Percentiles rank a stretch among this genome's conserved stretches.
Conservation (phyloP, 1,140 invertebrate species). For the Drosophila equinoxialis region DNA sequence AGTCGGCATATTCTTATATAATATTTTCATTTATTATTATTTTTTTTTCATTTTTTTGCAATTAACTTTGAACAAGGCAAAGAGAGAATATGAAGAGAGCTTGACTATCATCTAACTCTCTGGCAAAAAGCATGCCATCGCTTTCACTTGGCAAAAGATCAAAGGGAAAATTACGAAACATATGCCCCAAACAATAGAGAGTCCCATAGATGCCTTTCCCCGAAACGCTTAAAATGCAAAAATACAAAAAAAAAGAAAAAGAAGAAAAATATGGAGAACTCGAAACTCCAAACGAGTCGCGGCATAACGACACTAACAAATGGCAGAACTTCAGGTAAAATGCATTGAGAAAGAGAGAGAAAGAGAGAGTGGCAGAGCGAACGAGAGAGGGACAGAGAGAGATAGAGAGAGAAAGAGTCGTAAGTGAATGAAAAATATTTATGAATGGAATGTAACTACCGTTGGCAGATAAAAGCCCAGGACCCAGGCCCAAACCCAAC, state of each 20-base stretch:
- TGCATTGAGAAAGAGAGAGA: conserved; percentile 38
- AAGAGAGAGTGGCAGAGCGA: background rate
- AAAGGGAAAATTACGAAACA: conserved; percentile 63
- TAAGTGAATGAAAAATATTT: conserved; percentile 80
- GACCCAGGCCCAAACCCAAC: conserved; percentile 20
- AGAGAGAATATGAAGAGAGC: conserved; percentile 5
- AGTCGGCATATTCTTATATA: conserved; percentile 32
- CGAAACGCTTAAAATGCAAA: conserved; percentile 67
- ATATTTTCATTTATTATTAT: conserved; percentile 1
- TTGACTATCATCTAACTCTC: conserved; percentile 39
- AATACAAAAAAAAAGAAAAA: background rate
- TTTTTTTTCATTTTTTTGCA: conserved; percentile 42
- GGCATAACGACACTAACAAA: conserved; percentile 69
- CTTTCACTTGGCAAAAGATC: conserved; percentile 78
- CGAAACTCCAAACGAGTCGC: conserved; percentile 39
- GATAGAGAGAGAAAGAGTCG: background rate
- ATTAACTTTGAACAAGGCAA: conserved; percentile 69
- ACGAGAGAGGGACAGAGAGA: background rate
- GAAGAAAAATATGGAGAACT: conserved; percentile 1
- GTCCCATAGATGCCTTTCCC: conserved; percentile 53
- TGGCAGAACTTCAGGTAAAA: conserved; percentile 60
- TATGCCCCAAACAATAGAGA: conserved; percentile 69
- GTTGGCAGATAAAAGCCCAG: conserved; percentile 73
- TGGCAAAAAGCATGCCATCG: conserved; percentile 57
- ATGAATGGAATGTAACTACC: conserved; percentile 80